Conservation (phyloP, 1,140 invertebrate genomes). For the Leptopilina boulardi region DNA sequence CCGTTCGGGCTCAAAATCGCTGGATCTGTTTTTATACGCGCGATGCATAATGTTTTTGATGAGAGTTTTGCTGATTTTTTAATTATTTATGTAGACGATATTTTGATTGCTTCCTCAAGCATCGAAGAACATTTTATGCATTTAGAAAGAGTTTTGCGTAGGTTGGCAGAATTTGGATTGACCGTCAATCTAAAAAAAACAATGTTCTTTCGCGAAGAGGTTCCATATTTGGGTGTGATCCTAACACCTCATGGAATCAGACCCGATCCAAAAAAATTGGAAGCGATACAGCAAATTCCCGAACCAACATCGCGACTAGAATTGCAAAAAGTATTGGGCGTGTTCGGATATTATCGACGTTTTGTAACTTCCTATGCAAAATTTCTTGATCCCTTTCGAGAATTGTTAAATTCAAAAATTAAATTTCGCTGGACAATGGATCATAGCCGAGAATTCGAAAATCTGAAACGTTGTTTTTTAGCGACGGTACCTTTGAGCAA, state of each 20-base stretch:
- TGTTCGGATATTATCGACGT: neutral
- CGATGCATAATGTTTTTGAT: neutral
- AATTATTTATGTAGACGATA: neutral
- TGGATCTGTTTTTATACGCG: neutral
- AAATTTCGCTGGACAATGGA: neutral
- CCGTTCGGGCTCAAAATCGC: neutral
- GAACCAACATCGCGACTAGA: neutral
- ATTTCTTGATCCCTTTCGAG: neutral
- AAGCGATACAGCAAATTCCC: neutral
- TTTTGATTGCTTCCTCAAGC: neutral
- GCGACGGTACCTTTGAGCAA: no score
- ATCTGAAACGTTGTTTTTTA: no score
- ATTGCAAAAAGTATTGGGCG: constrained; percentile 29
- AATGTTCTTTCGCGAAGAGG: no score
- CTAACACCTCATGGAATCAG: neutral
- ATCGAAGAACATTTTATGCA: neutral
- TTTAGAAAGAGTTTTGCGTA: neutral
- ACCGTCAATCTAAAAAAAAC: no score
- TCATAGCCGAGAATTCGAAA: no score
- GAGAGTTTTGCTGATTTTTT: neutral
- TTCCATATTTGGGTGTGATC: no score
- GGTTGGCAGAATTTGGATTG: no score
- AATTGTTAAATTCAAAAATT: neutral
- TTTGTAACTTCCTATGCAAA: neutral
- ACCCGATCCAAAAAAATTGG: neutral